Evolutionary conservation across 2,113 vertebrate species (phyloP).

Genomic region (Cyphomyrus plagiostoma): DNA sequence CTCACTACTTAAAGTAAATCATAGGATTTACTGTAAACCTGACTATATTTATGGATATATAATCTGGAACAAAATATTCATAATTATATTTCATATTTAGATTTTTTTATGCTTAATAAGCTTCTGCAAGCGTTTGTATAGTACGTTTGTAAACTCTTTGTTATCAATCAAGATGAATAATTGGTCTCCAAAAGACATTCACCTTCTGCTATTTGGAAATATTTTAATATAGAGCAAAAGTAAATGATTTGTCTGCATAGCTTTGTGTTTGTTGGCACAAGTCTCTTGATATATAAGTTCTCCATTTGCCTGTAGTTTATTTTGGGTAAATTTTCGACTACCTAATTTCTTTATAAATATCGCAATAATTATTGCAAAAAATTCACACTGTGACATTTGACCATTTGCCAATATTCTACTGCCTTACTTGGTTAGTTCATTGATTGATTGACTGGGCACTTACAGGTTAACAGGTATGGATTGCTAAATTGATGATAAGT

Average conservation of each 20-base stretch:
- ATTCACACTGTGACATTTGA: neutral
- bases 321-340: neutral
- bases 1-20: neutral
- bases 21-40: neutral
- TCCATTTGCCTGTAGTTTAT: neutral
- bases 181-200: neutral
- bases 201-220: neutral
- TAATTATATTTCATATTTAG: neutral
- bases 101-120: neutral
- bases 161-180: neutral
- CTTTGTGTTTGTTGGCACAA: neutral
- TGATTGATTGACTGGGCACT: neutral
- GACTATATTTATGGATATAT: neutral
- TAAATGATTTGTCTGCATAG: neutral
- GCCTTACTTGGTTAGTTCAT: neutral
- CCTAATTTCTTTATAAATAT: neutral
- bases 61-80: neutral
- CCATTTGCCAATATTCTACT: neutral
- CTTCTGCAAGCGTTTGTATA: neutral
- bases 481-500: neutral
- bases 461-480: neutral
- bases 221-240: neutral
- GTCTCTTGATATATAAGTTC: neutral
- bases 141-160: neutral
- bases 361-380: neutral